Evolutionary conservation across 1,140 invertebrate species (phyloP).

Genomic region (Eufriesea mexicana): DNA sequence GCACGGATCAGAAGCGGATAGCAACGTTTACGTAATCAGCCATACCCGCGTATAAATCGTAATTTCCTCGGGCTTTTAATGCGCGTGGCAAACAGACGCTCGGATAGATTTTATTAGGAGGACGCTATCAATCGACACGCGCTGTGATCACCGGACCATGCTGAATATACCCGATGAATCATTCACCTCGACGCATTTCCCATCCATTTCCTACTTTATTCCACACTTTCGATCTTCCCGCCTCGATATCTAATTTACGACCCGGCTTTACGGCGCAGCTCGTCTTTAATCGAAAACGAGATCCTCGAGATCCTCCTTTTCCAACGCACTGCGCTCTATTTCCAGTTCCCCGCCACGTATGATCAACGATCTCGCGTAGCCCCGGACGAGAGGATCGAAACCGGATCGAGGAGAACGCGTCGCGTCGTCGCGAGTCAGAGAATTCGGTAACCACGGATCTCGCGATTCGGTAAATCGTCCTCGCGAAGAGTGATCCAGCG

Average conservation of each 20-base stretch:
- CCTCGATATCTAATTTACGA: conserved; percentile 1
- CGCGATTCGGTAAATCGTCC: no score
- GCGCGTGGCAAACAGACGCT: neutral
- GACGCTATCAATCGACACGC: neutral
- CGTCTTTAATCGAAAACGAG: neutral
- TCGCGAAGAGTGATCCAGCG: no score
- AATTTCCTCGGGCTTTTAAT: neutral
- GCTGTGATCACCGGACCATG: no score
- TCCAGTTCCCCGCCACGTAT: no score
- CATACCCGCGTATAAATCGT: neutral
- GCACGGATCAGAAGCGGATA: neutral
- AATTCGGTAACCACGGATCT: no score
- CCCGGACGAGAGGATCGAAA: no score
- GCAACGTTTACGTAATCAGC: neutral
- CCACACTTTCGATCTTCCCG: neutral
- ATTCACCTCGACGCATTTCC: neutral
- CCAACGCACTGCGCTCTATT: no score
- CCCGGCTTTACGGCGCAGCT: neutral
- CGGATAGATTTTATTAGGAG: neutral
- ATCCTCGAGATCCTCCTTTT: neutral
- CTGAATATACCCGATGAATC: neutral
- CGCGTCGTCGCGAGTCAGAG: no score
- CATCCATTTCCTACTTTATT: neutral
- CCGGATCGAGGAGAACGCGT: no score
- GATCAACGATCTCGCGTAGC: no score